Evolutionary conservation across 2,113 vertebrate species (phyloP), one percentile per base, ranked within the genome.

Genomic region (Balaeniceps rex): DNA sequence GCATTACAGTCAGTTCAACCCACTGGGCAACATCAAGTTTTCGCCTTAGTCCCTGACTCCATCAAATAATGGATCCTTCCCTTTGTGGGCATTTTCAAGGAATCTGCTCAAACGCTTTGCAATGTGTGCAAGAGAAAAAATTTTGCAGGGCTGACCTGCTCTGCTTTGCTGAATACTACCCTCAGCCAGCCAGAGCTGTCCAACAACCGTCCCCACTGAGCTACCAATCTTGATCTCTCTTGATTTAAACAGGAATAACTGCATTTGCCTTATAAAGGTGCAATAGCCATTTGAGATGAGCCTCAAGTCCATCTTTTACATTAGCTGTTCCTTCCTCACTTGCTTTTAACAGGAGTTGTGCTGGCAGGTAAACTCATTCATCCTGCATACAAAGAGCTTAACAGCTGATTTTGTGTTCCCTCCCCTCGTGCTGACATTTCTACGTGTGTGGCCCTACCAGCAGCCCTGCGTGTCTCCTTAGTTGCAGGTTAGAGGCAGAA

Each of bases 291-390:
- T 44, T 52, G 60, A 89, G 69, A 38, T 64, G 61, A 60, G 31
- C 33, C 54, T 42, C 28, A 25, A 49, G 51, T 31, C 51, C 0
- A 0, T 11, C 36, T 76, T 88, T 54, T 14, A 21, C 7, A 0
- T 25, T 11, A 68, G 21, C 60, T 44, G 6, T 17, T 87, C 42
- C 70, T 75, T 82, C 44, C 60, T 87, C 23, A 1, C 46, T 64
- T 23, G 24, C 44, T 80, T 49, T 72, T 38, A 36, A 16, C 58
- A 29, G 63, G 52, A 71, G 28, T 16, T 57, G n/a, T 77, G 76
- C 49, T 44, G 66, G 61, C 55, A 64, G 68, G 11, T 83, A 12
- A 71, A 66, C 25, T 78, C 38, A 7, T 4, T 40, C 9, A 3
- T 58, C 34, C 55, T 15, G 9, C 19, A 9, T 11, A 42, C 19